Percentiles rank a stretch among this genome's conserved stretches.
Conservation (phyloP, 2,888 invertebrate species). For the Caenorhabditis imperialis region DNA sequence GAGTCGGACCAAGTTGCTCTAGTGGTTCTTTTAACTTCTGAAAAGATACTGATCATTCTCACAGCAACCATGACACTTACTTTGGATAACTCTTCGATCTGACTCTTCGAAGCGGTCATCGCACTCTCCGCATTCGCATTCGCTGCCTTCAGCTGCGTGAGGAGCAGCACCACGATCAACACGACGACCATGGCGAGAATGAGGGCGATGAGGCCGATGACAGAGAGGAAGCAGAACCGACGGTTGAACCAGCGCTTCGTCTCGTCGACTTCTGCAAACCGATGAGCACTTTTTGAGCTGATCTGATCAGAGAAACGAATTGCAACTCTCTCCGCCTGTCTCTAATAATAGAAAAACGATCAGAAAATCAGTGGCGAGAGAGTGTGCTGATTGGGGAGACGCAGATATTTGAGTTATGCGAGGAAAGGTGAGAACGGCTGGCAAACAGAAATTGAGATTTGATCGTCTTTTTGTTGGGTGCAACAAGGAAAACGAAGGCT, state of each 20-base stretch:
- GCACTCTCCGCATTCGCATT: constrained; percentile 27
- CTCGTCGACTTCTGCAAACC: constrained; percentile 44
- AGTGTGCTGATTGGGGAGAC: constrained; percentile 5
- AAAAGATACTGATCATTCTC: not conserved
- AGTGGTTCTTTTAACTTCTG: constrained; percentile 37
- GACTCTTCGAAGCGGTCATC: constrained; percentile 14
- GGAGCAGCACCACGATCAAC: constrained; percentile 27
- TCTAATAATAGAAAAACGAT: constrained; percentile 39
- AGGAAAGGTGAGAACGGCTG: constrained; percentile 34
- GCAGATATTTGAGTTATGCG: not conserved
- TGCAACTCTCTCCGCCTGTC: not conserved
- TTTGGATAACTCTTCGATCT: constrained; percentile 29
- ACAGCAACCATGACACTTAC: not conserved
- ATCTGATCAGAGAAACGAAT: too few species aligned
- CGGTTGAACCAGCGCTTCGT: constrained; percentile 49
- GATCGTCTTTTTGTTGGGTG: too few species aligned
- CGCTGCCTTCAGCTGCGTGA: constrained; percentile 36
- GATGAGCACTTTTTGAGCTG: too few species aligned
- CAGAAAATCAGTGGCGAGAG: constrained; percentile 29
- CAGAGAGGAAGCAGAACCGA: constrained; percentile 33
- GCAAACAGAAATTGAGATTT: constrained; percentile 29
- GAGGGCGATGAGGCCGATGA: constrained; percentile 17
- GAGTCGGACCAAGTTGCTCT: constrained; percentile 37
- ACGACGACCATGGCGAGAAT: constrained; percentile 31
- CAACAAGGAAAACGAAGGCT: too few species aligned